These are phyloP conservation scores for Rhyacophila evoluta DNA, from an alignment of 2,888 invertebrate genomes.

Conservation along the genomic window DNA sequence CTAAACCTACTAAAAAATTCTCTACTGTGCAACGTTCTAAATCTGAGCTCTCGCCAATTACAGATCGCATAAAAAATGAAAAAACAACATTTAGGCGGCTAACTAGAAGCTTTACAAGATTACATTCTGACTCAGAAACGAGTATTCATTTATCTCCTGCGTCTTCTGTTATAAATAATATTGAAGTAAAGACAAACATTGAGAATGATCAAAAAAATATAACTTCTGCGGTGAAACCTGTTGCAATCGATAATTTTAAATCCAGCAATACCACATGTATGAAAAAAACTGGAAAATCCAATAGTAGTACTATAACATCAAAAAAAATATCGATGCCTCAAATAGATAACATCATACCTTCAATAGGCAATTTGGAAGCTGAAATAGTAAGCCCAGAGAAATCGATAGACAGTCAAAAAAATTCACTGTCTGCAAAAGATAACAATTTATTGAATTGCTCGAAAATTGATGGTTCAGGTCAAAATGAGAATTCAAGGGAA, in stretches of 20 bases:
- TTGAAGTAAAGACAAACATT: background rate
- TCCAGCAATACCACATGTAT: background rate
- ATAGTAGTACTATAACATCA: background rate
- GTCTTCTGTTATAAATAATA: background rate
- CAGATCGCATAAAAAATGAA: background rate
- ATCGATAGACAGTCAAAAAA: too few species aligned
- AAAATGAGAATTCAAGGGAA: constrained; percentile 15
- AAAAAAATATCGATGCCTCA: background rate
- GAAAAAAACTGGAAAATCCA: background rate
- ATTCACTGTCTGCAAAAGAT: background rate
- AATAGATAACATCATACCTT: background rate
- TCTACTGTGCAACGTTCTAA: too few species aligned
- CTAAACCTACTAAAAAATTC: too few species aligned
- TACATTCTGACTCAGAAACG: background rate
- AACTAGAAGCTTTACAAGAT: background rate
- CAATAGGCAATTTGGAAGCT: background rate
- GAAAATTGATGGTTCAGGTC: background rate
- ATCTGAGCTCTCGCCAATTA: too few species aligned
- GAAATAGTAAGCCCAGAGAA: too few species aligned
- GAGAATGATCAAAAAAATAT: background rate
- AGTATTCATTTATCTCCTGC: background rate
- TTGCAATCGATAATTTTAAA: background rate
- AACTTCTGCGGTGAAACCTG: background rate
- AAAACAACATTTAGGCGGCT: background rate
- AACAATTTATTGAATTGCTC: background rate